A percentile compares a stretch with the other conserved stretches of the same genome.
These are phyloP conservation scores for Hirtodrosophila histrioides DNA, from an alignment of 2,888 invertebrate genomes.

Conservation along the genomic window DNA sequence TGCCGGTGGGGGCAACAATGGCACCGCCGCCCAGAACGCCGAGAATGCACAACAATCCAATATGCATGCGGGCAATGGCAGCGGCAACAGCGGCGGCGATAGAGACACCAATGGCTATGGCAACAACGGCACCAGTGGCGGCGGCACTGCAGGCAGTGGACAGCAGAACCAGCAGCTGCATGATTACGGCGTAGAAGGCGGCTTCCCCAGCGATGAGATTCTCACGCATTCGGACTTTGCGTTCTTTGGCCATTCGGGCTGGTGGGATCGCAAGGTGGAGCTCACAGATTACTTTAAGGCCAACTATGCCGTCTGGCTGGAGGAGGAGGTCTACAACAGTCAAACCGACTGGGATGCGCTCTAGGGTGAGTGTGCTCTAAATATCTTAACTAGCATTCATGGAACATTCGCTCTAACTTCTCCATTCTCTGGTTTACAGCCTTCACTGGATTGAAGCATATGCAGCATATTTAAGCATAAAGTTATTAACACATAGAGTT, in stretches of 20 bases:
- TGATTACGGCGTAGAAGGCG: constrained; percentile 82
- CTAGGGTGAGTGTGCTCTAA: constrained; percentile 50
- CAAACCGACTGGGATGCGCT: constrained; percentile 91
- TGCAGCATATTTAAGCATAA: constrained; percentile 60
- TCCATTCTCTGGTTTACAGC: constrained; percentile 7
- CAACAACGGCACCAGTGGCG: constrained; percentile 49
- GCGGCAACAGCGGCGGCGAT: constrained; percentile 50
- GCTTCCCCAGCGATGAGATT: constrained; percentile 83
- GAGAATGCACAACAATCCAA: constrained; percentile 78
- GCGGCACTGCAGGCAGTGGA: constrained; percentile 44
- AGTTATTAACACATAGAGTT: constrained; percentile 66
- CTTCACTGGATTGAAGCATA: constrained; percentile 14
- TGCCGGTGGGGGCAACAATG: constrained; percentile 75
- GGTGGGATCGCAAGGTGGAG: constrained; percentile 86
- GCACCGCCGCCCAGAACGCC: constrained; percentile 79
- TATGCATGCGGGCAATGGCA: constrained; percentile 69
- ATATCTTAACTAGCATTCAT: too few species aligned
- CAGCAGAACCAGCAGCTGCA: constrained; percentile 74
- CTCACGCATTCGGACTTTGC: constrained; percentile 84
- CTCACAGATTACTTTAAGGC: constrained; percentile 96
- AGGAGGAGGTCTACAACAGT: constrained; percentile 97
- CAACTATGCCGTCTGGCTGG: constrained; percentile 97
- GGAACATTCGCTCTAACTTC: too few species aligned
- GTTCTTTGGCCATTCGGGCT: constrained; percentile 84
- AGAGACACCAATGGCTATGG: constrained; percentile 68